phyloP scores from a whole-genome alignment of 2,113 vertebrate species.

The Stercorarius parasiticus region DNA sequence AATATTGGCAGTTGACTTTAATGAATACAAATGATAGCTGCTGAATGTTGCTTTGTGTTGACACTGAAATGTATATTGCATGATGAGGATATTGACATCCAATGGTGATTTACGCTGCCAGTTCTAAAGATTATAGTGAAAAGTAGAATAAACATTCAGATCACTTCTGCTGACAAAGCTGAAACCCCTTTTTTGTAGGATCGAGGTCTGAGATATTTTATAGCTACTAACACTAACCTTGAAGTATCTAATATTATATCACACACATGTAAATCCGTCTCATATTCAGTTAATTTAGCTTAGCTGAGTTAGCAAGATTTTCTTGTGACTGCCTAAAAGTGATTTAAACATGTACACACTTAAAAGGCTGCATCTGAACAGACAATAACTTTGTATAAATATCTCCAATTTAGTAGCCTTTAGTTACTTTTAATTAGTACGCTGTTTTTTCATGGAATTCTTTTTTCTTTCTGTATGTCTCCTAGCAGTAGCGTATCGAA shows the following conservation, averaged over 20 bases:
- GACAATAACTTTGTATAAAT: background rate
- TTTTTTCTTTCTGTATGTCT: background rate
- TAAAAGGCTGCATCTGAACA: background rate
- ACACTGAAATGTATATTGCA: background rate
- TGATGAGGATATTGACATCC: background rate
- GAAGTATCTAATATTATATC: background rate
- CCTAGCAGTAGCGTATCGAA: slow-evolving; percentile 22
- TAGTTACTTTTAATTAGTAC: slow-evolving; percentile 49
- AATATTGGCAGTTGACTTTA: slow-evolving; percentile 26
- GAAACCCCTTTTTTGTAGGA: background rate
- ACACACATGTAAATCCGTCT: background rate
- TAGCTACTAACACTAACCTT: background rate
- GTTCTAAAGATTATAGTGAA: background rate
- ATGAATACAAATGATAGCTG: slow-evolving; percentile 18
- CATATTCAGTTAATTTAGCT: background rate
- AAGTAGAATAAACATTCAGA: background rate
- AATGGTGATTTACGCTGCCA: background rate
- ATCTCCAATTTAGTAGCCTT: background rate
- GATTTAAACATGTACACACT: fast-evolving
- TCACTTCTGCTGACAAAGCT: background rate
- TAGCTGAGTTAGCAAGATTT: background rate
- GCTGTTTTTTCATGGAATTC: background rate
- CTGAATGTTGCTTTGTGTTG: slow-evolving; percentile 9
- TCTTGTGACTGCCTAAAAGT: background rate
- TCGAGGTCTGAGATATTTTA: background rate